Conservation (phyloP, 1,140 invertebrate species). For the Amphibalanus amphitrite region DNA sequence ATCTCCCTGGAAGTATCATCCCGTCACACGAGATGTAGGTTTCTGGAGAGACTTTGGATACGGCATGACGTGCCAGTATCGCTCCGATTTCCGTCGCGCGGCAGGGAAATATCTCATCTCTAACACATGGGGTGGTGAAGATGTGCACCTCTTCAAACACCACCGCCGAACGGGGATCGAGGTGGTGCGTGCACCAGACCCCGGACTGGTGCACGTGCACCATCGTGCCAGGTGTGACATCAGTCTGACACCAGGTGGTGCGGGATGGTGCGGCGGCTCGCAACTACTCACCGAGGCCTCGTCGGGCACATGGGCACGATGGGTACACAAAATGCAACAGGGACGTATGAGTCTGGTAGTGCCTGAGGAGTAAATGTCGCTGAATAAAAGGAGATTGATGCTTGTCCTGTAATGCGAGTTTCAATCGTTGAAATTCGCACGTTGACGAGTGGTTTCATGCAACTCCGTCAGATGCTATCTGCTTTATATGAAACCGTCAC, state of each 20-base stretch:
- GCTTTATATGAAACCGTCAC: too few species aligned
- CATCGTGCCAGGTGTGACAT: conserved; percentile 46
- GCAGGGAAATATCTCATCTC: conserved; percentile 43
- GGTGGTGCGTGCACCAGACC: conserved; percentile 58
- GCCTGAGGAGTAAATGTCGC: too few species aligned
- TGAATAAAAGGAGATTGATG: too few species aligned
- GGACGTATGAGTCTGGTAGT: too few species aligned
- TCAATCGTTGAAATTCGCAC: too few species aligned
- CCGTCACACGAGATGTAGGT: conserved; percentile 24
- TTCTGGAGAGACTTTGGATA: conserved; percentile 74
- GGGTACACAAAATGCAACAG: neutral
- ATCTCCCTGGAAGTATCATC: neutral
- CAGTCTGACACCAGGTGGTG: neutral
- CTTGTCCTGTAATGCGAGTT: too few species aligned
- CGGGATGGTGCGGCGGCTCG: neutral
- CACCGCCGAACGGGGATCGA: conserved; percentile 12
- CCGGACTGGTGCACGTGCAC: conserved; percentile 67
- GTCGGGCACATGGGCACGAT: neutral
- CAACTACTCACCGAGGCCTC: neutral
- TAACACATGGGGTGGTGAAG: conserved; percentile 69
- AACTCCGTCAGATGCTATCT: too few species aligned
- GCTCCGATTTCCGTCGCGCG: conserved; percentile 46
- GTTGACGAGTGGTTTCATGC: too few species aligned
- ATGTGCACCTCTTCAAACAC: conserved; percentile 47
- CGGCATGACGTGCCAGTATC: conserved; percentile 68